Conservation (phyloP, 30 jellyfish, hydroid and myxozoan species). For the Aurelia aurita complex sp. Pacific region DNA sequence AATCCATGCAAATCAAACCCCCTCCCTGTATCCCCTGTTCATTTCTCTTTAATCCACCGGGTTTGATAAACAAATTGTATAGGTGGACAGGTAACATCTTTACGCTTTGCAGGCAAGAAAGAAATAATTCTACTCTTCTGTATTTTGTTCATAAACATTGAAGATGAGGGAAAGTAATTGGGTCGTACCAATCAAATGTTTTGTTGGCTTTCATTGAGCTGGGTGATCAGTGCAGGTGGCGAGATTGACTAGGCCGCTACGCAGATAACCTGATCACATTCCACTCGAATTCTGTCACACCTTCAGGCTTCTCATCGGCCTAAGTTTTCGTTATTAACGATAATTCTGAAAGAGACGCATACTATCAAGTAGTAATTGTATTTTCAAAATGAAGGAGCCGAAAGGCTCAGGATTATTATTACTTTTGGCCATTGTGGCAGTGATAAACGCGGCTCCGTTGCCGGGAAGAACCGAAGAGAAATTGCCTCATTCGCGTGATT, state of each 20-base stretch:
- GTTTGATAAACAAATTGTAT: too few relatives aligned
- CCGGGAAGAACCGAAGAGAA: conserved; percentile 35
- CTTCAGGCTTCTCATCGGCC: not conserved
- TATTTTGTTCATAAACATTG: not conserved
- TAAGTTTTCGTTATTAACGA: not conserved
- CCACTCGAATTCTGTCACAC: conserved; percentile 48
- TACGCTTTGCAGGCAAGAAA: not conserved
- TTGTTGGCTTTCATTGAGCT: conserved; percentile 14
- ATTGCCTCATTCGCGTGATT: conserved; percentile 94
- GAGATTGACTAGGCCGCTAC: conserved; percentile 40
- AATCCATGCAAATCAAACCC: too few relatives aligned
- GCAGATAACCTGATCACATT: conserved; percentile 61
- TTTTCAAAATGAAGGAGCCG: conserved; percentile 65
- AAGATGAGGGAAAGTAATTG: not conserved
- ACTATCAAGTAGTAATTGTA: not conserved
- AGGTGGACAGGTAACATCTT: not conserved
- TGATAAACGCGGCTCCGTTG: conserved; percentile 44
- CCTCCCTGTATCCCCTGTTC: too few relatives aligned
- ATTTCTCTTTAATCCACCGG: too few relatives aligned
- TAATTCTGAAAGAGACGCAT: conserved; percentile 20
- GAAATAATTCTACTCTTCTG: not conserved
- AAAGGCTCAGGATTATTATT: conserved; percentile 38
- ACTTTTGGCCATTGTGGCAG: conserved; percentile 4
- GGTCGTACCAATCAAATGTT: not conserved
- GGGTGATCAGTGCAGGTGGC: conserved; percentile 64